Conservation (phyloP, 2,888 invertebrate species). For the Melikaiella ostensackeni region DNA sequence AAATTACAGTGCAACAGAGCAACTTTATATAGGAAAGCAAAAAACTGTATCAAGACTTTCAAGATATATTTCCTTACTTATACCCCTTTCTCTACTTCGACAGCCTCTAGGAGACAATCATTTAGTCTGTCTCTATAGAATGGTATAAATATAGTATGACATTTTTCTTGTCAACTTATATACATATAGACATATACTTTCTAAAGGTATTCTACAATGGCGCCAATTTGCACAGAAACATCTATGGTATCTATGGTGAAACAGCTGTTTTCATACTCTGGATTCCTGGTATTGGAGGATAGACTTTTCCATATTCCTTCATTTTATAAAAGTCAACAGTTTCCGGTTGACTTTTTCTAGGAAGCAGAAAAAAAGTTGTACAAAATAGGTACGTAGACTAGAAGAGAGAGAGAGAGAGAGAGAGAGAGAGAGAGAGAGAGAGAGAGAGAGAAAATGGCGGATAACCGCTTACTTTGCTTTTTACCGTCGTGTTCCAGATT, state of each 20-base stretch:
- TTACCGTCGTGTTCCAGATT: conserved; percentile 71
- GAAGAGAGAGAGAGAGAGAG: conserved; percentile 48
- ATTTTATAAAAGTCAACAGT: background rate
- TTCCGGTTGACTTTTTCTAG: conserved; percentile 2
- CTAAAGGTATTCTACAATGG: no score
- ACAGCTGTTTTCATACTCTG: no score
- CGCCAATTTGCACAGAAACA: no score
- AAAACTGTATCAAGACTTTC: background rate
- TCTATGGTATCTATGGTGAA: no score
- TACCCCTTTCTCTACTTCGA: background rate
- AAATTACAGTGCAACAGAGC: conserved; percentile 63
- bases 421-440: conserved; percentile 47
- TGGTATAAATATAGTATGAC: background rate
- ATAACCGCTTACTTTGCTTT: conserved; percentile 67
- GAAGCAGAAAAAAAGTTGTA: background rate
- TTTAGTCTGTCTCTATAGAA: background rate
- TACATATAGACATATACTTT: background rate
- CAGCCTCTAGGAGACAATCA: background rate
- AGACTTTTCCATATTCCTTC: background rate
- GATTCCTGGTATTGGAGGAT: no score
- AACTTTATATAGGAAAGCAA: conserved; percentile 38
- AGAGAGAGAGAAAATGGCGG: conserved; percentile 52
- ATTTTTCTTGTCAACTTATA: background rate
- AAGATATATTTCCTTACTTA: background rate
- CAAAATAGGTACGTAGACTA: conserved; percentile 11